Base-by-base conservation (phyloP, 2,797 vertebrate genomes). In the Meda fulgida region DNA sequence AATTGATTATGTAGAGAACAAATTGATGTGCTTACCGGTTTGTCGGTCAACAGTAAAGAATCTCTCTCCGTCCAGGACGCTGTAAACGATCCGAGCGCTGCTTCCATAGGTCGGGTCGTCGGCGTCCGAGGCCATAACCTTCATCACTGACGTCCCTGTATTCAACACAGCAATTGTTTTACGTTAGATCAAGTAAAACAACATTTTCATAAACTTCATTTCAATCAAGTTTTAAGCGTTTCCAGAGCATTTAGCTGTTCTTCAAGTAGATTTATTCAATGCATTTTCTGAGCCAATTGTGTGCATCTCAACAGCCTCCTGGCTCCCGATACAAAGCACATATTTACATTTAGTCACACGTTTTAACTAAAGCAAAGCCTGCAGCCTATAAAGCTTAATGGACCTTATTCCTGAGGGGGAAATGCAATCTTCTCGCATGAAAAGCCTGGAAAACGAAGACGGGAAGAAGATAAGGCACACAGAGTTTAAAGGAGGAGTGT, bases 91-190 rank as follows among this genome's bases (percentile, higher is more conserved):
- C 81, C 96, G 91, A 75, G 98, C 98, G 34, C 98, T 99, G 96
- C 97, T 99, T 75, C 98, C 98, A 0, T 99, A 99, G 0, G 97
- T 96, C 73, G 98, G 98, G 92, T 99, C 98, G 0, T 99, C 98
- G 0, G 97, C 98, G 18, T 99, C 98, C 0, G 97, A 98, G 0
- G 98, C 98, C 84, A 97, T 97, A 86, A 99, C 97, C 93, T 97
- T 97, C 97, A 99, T 99, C 87, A 99, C 97, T 0, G 98, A 99
- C 0, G 98, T 98, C 90, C 97, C 98, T 99, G 94, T 89, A 81
- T 23, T 38, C 40, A 88, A 81, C 21, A 40, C 55, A 55, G 6
- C 5, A 11, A 26, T 38, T 7, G 53, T 18, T 65, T 34, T 3
- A 38, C 23, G 10, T 55, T 36, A 23, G 10, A 21, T 43, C 3